A percentile compares a stretch with the other conserved stretches of the same genome.
Conservation (phyloP, 2,888 invertebrate species). For the Drosophila algonquin region DNA sequence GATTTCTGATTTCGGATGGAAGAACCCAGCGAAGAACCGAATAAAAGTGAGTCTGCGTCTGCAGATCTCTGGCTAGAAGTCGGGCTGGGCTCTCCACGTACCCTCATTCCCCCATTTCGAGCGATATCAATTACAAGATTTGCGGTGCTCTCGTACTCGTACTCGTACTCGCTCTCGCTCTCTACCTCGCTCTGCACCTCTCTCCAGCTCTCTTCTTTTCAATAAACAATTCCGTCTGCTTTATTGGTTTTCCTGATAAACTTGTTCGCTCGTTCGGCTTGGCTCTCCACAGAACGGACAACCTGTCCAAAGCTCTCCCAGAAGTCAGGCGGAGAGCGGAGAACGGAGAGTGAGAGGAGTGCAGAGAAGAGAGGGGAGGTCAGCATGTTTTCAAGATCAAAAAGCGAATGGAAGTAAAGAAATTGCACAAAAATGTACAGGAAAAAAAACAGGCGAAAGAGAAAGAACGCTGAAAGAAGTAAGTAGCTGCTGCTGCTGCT, state of each 20-base stretch:
- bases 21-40: conserved; percentile 20
- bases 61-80: conserved; percentile 25
- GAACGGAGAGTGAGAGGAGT: neutral
- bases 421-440: conserved; percentile 52
- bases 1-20: neutral
- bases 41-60: conserved; percentile 51
- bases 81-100: conserved; percentile 27
- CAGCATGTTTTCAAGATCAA: conserved; percentile 70
- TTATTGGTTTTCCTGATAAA: conserved; percentile 72
- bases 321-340: neutral
- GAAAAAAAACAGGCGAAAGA: conserved; percentile 30
- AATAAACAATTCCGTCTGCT: conserved; percentile 67
- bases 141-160: conserved; percentile 9
- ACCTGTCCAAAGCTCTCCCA: conserved; percentile 26
- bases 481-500: neutral
- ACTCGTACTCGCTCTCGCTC: neutral
- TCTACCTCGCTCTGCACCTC: neutral
- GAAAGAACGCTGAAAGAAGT: conserved; percentile 44
- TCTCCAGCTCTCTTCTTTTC: conserved; percentile 28
- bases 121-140: conserved; percentile 35
- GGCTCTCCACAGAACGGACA: conserved; percentile 34
- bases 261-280: conserved; percentile 55
- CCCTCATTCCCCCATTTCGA: conserved; percentile 34
- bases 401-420: conserved; percentile 68
- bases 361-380: conserved; percentile 8